These are phyloP conservation scores for Eilema caniola DNA, from an alignment of 2,888 invertebrate genomes.

Conservation along the genomic window DNA sequence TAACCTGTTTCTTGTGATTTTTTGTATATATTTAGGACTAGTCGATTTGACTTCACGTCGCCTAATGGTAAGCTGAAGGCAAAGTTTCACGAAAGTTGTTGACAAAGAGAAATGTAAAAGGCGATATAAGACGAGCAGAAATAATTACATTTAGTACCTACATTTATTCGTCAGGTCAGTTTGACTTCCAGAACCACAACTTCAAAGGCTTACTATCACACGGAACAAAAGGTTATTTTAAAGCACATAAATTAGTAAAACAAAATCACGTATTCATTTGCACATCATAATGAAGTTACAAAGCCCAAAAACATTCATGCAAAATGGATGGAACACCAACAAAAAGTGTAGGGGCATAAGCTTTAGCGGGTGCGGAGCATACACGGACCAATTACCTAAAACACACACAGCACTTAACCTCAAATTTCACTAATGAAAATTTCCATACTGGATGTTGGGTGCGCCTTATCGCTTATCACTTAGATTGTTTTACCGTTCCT, in stretches of 20 bases:
- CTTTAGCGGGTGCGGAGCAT: constrained; percentile 60
- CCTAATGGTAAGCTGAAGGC: no score
- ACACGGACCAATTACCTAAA: constrained; percentile 84
- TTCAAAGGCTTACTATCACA: neutral
- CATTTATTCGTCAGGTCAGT: neutral
- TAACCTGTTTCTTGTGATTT: constrained; percentile 30
- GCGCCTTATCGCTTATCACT: constrained; percentile 82
- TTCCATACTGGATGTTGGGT: constrained; percentile 71
- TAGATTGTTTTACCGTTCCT: constrained; percentile 74
- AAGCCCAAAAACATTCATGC: constrained; percentile 49
- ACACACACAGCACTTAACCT: constrained; percentile 82
- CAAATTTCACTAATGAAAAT: constrained; percentile 84
- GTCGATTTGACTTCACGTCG: no score
- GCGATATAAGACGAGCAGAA: constrained; percentile 55
- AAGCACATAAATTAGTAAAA: constrained; percentile 16
- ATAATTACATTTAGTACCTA: constrained; percentile 43
- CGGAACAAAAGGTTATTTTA: neutral
- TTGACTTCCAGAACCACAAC: constrained; percentile 8
- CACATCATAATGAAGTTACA: constrained; percentile 48
- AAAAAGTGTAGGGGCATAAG: constrained; percentile 73
- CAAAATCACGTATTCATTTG: constrained; percentile 43
- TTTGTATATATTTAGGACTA: no score
- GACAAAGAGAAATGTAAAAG: constrained; percentile 15
- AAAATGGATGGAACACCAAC: constrained; percentile 74
- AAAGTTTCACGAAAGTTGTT: no score